Conservation (phyloP, 2,888 invertebrate genomes). For the Nasonovia ribisnigri region DNA sequence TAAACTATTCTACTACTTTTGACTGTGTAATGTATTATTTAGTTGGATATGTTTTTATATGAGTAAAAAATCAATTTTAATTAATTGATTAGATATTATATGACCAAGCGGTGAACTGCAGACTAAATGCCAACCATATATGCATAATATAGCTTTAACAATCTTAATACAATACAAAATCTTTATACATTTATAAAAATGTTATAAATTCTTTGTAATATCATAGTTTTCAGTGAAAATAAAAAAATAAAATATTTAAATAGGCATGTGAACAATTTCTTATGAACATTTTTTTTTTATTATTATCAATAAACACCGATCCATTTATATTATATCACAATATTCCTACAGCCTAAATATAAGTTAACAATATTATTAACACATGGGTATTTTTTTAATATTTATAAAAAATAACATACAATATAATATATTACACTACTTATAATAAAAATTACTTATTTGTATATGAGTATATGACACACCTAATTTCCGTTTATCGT, state of each 20-base stretch:
- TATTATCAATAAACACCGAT: constrained; percentile 52
- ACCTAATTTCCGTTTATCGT: not conserved
- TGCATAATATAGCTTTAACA: too few species aligned
- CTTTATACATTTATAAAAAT: too few species aligned
- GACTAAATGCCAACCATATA: too few species aligned
- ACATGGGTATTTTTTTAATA: constrained; percentile 33
- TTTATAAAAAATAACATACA: constrained; percentile 53
- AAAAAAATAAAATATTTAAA: not conserved
- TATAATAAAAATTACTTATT: constrained; percentile 14
- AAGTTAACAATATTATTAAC: constrained; percentile 54
- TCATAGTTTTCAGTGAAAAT: not conserved
- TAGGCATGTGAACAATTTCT: not conserved
- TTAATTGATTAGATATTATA: too few species aligned
- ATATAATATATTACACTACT: constrained; percentile 33
- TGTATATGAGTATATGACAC: constrained; percentile 29
- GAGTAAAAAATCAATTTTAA: too few species aligned
- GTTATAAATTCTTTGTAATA: too few species aligned
- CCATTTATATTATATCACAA: constrained; percentile 60
- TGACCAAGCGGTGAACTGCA: too few species aligned
- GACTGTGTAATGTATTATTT: too few species aligned
- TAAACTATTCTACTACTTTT: too few species aligned
- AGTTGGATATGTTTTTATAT: too few species aligned
- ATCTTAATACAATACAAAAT: too few species aligned
- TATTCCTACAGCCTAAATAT: constrained; percentile 40
- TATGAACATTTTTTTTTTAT: constrained; percentile 32